phyloP scores from a whole-genome alignment of 2,113 vertebrate genomes.

The Arenaria interpres region DNA sequence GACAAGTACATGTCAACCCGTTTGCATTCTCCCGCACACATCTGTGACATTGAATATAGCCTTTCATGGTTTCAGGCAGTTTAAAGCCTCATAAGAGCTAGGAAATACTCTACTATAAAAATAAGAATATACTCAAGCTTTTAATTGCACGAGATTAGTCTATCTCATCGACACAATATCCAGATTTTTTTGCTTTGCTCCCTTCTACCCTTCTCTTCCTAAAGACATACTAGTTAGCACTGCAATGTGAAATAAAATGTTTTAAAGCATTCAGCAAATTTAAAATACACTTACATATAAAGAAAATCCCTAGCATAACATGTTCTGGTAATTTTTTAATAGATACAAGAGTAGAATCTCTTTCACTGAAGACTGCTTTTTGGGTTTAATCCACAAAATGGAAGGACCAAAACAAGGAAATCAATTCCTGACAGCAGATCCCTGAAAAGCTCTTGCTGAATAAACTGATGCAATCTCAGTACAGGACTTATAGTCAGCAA shows the following conservation, averaged over 20 bases:
- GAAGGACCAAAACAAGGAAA: conserved; percentile 66
- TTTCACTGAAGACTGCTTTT: conserved; percentile 38
- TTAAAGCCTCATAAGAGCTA: conserved; percentile 9
- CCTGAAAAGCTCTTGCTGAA: conserved; percentile 70
- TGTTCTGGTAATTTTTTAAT: conserved; percentile 34
- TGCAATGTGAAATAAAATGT: neutral
- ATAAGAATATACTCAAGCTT: neutral
- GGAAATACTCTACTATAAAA: neutral
- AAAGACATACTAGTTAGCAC: neutral
- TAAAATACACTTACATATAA: conserved; percentile 10
- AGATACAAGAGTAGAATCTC: conserved; percentile 27
- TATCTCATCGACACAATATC: neutral
- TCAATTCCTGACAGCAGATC: conserved; percentile 52
- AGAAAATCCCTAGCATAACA: conserved; percentile 11
- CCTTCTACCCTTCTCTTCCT: neutral
- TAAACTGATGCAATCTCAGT: conserved; percentile 73
- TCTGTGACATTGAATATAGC: conserved; percentile 43
- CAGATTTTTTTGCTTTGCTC: neutral
- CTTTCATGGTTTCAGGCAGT: conserved; percentile 19
- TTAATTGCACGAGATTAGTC: neutral
- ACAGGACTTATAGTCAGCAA: conserved; percentile 5
- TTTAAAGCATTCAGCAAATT: neutral
- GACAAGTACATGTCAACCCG: conserved; percentile 50
- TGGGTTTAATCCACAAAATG: conserved; percentile 53
- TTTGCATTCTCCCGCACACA: conserved; percentile 33